Evolutionary conservation across 2,888 invertebrate genomes (phyloP).

Genomic region (Caenorhabditis sulstoni): DNA sequence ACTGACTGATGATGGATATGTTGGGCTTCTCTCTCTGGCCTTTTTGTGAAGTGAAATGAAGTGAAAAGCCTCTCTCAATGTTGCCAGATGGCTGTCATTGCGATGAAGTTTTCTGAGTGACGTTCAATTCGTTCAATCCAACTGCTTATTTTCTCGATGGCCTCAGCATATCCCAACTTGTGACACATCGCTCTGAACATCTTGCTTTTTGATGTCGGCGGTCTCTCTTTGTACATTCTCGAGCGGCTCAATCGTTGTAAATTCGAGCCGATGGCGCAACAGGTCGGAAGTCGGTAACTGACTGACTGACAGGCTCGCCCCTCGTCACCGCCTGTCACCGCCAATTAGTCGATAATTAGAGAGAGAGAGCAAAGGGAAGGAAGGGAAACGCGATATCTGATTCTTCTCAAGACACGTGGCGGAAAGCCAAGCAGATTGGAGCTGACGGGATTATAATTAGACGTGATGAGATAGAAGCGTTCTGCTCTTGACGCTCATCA

Average conservation of each 20-base stretch:
- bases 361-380: conserved; percentile 18
- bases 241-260: conserved; percentile 39
- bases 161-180: conserved; percentile 17
- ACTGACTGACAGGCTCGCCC: conserved; percentile 2
- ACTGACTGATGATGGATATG: conserved; percentile 50
- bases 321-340: conserved; percentile 38
- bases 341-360: conserved; percentile 54
- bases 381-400: conserved; percentile 18
- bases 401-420: conserved; percentile 30
- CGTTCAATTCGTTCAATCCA: not conserved
- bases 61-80: conserved; percentile 5
- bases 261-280: conserved; percentile 57
- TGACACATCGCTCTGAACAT: conserved; percentile 14
- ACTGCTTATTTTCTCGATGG: conserved; percentile 4
- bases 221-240: not conserved
- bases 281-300: conserved; percentile 55
- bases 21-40: conserved; percentile 9
- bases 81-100: conserved; percentile 43
- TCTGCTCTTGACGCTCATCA: conserved; percentile 53
- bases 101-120: conserved; percentile 38
- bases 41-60: conserved; percentile 31
- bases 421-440: conserved; percentile 46
- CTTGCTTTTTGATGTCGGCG: conserved; percentile 24
- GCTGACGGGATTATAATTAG: conserved; percentile 57
- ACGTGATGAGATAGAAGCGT: conserved; percentile 51